phyloP scores from a whole-genome alignment of 1,140 invertebrate species.

The Acarapis woodi region DNA sequence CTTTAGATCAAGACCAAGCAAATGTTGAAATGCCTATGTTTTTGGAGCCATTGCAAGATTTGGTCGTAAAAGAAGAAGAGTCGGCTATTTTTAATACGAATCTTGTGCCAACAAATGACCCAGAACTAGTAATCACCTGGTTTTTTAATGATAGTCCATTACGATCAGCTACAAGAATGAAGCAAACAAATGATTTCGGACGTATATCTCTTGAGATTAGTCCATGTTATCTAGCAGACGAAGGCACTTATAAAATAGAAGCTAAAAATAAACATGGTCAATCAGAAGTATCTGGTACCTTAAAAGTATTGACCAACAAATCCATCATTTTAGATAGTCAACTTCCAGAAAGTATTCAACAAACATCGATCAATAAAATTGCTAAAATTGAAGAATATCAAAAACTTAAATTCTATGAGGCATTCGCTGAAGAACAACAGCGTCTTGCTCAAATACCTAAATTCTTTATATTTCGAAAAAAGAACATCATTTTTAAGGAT shows the following conservation, averaged over 20 bases:
- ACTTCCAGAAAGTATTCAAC: too few species aligned
- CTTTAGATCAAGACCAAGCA: too few species aligned
- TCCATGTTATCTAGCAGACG: constrained; percentile 23
- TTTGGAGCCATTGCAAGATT: constrained; percentile 9
- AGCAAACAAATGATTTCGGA: constrained; percentile 49
- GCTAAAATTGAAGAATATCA: constrained; percentile 61
- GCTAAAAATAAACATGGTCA: constrained; percentile 19
- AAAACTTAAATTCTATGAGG: too few species aligned
- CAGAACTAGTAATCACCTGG: constrained; percentile 77
- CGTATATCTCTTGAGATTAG: constrained; percentile 73
- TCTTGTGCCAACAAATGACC: constrained; percentile 69
- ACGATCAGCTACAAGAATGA: constrained; percentile 27
- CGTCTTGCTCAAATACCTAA: too few species aligned
- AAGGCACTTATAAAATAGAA: constrained; percentile 22
- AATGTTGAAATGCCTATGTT: too few species aligned
- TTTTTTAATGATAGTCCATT: constrained; percentile 61
- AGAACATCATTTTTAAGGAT: too few species aligned
- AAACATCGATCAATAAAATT: constrained; percentile 70
- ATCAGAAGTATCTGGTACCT: constrained; percentile 29
- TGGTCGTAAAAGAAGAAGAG: background rate
- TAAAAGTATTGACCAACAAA: constrained; percentile 49
- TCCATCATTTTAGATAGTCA: constrained; percentile 73
- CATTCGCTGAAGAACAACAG: too few species aligned
- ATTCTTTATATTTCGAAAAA: too few species aligned
- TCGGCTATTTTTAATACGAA: background rate